Evolutionary conservation across 2,888 invertebrate species (phyloP).

Genomic region (Xylocampa areola): DNA sequence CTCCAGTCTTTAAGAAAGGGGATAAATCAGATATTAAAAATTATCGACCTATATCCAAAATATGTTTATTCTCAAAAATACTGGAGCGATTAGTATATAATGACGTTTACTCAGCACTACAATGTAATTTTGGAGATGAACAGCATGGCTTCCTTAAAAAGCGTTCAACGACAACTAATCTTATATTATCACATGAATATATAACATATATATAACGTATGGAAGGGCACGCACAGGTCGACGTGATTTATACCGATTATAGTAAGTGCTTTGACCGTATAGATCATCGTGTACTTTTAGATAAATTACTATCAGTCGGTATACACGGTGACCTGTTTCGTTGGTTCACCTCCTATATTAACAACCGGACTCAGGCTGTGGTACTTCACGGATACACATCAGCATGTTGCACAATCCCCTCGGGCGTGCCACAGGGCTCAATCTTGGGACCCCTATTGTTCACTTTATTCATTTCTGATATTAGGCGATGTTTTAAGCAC

Average conservation of each 20-base stretch:
- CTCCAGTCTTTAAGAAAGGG: too few species aligned
- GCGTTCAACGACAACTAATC: slow-evolving; percentile 50
- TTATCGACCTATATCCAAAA: too few species aligned
- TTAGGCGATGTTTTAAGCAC: slow-evolving; percentile 3
- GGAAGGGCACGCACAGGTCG: too few species aligned
- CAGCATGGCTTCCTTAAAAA: slow-evolving; percentile 47
- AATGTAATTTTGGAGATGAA: slow-evolving; percentile 16
- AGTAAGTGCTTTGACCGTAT: slow-evolving; percentile 7
- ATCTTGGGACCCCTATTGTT: too few species aligned
- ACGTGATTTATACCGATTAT: slow-evolving; percentile 32
- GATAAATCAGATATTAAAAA: too few species aligned
- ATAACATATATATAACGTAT: slow-evolving; percentile 2
- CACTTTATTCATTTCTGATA: slow-evolving; percentile 17
- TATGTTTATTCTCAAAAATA: slow-evolving; percentile 37
- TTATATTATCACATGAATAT: slow-evolving; percentile 16
- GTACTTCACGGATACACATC: slow-evolving; percentile 14
- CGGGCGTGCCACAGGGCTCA: slow-evolving; percentile 25
- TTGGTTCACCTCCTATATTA: too few species aligned
- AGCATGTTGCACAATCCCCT: slow-evolving; percentile 4
- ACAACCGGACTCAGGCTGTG: too few species aligned
- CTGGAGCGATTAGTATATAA: slow-evolving; percentile 38
- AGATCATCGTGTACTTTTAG: slow-evolving; percentile 7
- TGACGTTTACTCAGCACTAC: slow-evolving; percentile 28
- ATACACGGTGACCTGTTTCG: too few species aligned
- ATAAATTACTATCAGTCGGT: slow-evolving; percentile 9